A percentile compares a stretch with the other conserved stretches of the same genome.
Conservation (phyloP, 1,140 invertebrate species). For the Drosophila setifemur region DNA sequence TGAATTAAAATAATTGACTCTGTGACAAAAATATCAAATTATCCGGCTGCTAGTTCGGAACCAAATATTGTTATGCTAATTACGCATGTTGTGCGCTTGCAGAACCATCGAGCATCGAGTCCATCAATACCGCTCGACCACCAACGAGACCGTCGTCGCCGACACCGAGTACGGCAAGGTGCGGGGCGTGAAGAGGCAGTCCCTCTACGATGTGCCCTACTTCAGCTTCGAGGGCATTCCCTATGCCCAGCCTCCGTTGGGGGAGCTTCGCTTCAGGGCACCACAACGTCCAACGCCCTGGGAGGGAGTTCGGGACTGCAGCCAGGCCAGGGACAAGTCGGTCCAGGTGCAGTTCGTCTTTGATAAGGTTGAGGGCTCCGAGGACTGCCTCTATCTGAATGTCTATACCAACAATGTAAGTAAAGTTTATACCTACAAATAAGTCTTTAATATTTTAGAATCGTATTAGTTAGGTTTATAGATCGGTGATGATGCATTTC, state of each 20-base stretch:
- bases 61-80: conserved; percentile 49
- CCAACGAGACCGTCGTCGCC: conserved; percentile 67
- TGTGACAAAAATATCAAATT: conserved; percentile 54
- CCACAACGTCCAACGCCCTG: conserved; percentile 82
- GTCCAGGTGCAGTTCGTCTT: conserved; percentile 72
- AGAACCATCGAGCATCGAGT: conserved; percentile 75
- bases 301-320: conserved; percentile 64
- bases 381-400: conserved; percentile 89
- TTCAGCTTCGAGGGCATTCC: conserved; percentile 84
- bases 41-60: conserved; percentile 9
- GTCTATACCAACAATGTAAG: conserved; percentile 86
- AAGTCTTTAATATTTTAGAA: background rate
- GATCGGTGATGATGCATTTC: too few species aligned
- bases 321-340: conserved; percentile 80
- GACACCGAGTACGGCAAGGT: conserved; percentile 74
- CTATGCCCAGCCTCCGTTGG: conserved; percentile 84
- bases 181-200: conserved; percentile 64
- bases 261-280: conserved; percentile 84
- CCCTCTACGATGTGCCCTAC: conserved; percentile 70
- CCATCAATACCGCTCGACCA: conserved; percentile 70
- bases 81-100: conserved; percentile 24
- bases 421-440: conserved; percentile 54
- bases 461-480: too few species aligned
- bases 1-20: conserved; percentile 60
- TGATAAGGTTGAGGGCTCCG: conserved; percentile 83